Evolutionary conservation across 2,113 vertebrate species (phyloP).

Genomic region (Aptenodytes forsteri): DNA sequence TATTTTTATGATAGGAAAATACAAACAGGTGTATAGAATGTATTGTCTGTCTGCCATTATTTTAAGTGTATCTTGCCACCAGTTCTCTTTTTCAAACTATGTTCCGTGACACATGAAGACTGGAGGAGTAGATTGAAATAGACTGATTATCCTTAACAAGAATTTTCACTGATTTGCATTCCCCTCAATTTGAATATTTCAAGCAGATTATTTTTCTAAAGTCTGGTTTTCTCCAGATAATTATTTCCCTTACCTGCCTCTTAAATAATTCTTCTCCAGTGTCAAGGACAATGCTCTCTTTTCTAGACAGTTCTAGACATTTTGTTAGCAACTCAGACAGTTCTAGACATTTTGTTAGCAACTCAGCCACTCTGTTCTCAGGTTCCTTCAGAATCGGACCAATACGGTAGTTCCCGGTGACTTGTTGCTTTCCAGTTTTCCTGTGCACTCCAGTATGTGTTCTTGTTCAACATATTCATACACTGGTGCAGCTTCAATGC

Average conservation of each 20-base stretch:
- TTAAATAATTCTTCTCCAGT: background rate
- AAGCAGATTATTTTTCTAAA: background rate
- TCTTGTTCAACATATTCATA: background rate
- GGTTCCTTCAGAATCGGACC: background rate
- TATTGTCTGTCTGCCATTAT: background rate
- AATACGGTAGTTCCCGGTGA: background rate
- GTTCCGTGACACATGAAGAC: background rate
- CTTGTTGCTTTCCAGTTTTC: background rate
- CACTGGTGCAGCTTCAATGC: background rate
- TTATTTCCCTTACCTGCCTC: background rate
- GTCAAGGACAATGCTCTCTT: background rate
- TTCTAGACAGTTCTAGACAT: background rate
- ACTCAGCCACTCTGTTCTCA: background rate
- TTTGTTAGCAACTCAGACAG: background rate
- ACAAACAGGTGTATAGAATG: background rate
- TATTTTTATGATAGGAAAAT: background rate
- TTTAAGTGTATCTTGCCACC: background rate
- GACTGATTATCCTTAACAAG: background rate
- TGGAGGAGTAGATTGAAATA: background rate
- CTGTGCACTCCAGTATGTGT: background rate
- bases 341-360: background rate
- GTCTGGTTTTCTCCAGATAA: background rate
- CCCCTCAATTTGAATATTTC: background rate
- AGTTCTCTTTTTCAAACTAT: background rate
- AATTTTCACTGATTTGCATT: background rate